phyloP scores from a whole-genome alignment of 2,113 vertebrate species.

The Peromyscus polionotus region DNA sequence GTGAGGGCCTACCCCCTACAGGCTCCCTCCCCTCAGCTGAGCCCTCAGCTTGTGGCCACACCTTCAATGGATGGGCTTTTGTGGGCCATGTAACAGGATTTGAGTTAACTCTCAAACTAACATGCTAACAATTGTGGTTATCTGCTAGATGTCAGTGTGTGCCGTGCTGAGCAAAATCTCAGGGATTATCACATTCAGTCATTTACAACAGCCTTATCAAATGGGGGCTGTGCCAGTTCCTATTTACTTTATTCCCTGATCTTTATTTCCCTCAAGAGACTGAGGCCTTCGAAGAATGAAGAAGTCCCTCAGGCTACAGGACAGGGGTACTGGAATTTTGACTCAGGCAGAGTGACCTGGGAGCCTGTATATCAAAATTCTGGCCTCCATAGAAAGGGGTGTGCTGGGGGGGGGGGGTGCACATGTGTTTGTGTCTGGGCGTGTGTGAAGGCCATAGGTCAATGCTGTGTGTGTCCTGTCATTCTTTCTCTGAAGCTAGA shows the following conservation, averaged over 20 bases:
- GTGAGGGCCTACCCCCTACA: not conserved
- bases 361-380: no score
- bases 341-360: not conserved
- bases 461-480: not conserved
- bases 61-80: not conserved
- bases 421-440: not conserved
- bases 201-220: not conserved
- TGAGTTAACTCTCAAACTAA: not conserved
- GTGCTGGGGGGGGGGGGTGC: no score
- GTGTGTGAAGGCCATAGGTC: not conserved
- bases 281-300: not conserved
- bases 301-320: not conserved
- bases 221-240: not conserved
- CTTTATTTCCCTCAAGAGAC: not conserved
- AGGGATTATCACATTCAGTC: not conserved
- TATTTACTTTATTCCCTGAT: not conserved
- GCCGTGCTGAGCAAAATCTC: not conserved
- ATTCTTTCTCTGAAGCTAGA: not conserved
- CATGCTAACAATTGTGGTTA: not conserved
- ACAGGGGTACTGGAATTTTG: not conserved
- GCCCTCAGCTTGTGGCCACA: not conserved
- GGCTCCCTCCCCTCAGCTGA: not conserved
- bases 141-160: not conserved
- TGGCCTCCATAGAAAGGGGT: not conserved
- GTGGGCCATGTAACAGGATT: not conserved